A percentile compares a stretch with the other conserved stretches of the same genome.
Evolutionary conservation across 2,888 invertebrate species (phyloP).

Genomic region (Coecobrya sp.): DNA sequence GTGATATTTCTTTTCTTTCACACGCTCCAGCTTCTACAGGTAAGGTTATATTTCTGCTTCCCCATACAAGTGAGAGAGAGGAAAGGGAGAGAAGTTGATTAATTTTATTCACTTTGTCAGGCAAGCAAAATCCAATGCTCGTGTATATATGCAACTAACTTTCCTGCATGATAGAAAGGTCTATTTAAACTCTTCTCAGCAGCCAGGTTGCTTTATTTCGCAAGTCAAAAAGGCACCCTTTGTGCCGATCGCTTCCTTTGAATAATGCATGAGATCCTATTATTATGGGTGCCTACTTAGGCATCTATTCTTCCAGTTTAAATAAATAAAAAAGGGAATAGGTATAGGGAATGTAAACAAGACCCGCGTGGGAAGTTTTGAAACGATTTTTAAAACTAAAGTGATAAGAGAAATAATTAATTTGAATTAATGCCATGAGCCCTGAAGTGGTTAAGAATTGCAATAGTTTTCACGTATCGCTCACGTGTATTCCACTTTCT

Average conservation of each 20-base stretch:
- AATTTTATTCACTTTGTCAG: conserved; percentile 57
- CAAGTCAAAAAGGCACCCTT: conserved; percentile 15
- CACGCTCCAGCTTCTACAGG: neutral
- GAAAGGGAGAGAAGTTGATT: conserved; percentile 24
- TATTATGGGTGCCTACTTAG: neutral
- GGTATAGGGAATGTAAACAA: neutral
- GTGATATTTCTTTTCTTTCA: neutral
- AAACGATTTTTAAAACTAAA: neutral
- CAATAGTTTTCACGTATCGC: neutral
- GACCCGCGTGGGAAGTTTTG: neutral
- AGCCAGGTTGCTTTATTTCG: neutral
- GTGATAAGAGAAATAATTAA: conserved; percentile 33
- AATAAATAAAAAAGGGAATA: neutral
- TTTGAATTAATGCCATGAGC: neutral
- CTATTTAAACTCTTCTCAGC: conserved; percentile 5
- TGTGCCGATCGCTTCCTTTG: conserved; percentile 19
- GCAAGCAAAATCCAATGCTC: neutral
- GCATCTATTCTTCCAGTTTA: neutral
- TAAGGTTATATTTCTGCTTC: neutral
- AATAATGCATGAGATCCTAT: conserved; percentile 40
- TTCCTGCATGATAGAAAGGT: neutral
- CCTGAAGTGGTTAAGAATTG: neutral
- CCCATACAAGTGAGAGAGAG: neutral
- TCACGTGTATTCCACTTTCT: no score
- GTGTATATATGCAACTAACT: neutral